These are phyloP conservation scores for Passer domesticus DNA, from an alignment of 2,113 vertebrate species.

Conservation along the genomic window DNA sequence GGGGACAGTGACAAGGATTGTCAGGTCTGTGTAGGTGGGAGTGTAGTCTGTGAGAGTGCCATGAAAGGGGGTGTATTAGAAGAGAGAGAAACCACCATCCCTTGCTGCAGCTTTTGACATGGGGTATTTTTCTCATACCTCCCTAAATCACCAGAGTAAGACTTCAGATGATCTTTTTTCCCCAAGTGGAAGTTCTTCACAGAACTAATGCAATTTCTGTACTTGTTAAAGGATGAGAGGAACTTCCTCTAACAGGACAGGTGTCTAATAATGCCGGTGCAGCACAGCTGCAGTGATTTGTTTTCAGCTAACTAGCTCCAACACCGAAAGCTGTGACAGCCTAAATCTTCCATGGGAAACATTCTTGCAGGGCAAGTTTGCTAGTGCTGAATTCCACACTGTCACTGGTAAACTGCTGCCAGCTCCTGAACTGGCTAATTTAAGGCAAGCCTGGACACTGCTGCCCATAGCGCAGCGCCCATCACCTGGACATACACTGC, in stretches of 20 bases:
- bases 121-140: not conserved
- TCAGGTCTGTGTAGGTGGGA: not conserved
- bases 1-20: not conserved
- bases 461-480: not conserved
- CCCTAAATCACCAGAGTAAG: not conserved
- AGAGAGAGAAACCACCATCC: not conserved
- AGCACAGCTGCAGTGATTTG: not conserved
- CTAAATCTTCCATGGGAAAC: not conserved
- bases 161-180: not conserved
- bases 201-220: not conserved
- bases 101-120: not conserved
- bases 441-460: not conserved
- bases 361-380: not conserved
- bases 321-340: not conserved
- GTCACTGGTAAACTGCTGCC: not conserved
- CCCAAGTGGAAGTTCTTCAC: not conserved
- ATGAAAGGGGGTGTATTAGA: not conserved
- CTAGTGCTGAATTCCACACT: not conserved
- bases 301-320: not conserved
- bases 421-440: not conserved
- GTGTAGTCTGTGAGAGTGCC: not conserved
- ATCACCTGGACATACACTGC: not conserved
- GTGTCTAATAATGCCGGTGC: fast-evolving
- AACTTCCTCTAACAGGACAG: not conserved
- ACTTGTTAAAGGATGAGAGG: not conserved